A percentile compares a stretch with the other conserved stretches of the same genome.
phyloP scores from a whole-genome alignment of 2,113 vertebrate genomes.

The Petrocephalus zakoni region DNA sequence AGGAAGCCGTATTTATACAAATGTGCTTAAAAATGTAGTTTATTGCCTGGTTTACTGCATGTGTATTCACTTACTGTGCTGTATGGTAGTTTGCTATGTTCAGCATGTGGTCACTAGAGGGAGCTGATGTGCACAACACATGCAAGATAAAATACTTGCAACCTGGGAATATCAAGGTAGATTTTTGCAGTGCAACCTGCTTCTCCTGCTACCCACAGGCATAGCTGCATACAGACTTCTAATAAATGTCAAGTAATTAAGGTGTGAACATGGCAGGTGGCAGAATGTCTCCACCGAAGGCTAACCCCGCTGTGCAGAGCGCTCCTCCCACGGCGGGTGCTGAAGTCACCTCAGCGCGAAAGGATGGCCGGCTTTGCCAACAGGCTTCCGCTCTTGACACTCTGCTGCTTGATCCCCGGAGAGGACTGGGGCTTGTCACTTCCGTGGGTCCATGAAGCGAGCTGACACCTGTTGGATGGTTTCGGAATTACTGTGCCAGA shows the following conservation, averaged over 20 bases:
- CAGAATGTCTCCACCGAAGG: neutral
- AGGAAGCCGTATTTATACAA: neutral
- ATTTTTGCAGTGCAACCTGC: neutral
- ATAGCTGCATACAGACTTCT: neutral
- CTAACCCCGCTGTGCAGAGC: neutral
- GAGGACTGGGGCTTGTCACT: neutral
- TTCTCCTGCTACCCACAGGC: neutral
- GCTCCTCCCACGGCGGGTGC: neutral
- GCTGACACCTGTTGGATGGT: neutral
- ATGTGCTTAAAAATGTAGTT: neutral
- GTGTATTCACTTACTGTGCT: neutral
- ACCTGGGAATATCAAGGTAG: neutral
- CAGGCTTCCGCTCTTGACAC: neutral
- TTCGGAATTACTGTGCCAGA: neutral
- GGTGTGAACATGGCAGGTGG: neutral
- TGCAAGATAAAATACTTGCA: neutral
- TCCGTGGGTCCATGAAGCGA: neutral
- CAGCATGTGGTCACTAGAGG: neutral
- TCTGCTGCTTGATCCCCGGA: neutral
- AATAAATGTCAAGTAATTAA: slow-evolving; percentile 2
- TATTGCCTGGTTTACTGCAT: neutral
- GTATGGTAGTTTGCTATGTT: neutral
- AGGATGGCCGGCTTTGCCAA: neutral
- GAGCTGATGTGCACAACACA: neutral
- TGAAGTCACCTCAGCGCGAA: neutral